Conservation (phyloP, 37 sponge, comb jelly and placozoan species). For the Halisarca cf. caerulea region DNA sequence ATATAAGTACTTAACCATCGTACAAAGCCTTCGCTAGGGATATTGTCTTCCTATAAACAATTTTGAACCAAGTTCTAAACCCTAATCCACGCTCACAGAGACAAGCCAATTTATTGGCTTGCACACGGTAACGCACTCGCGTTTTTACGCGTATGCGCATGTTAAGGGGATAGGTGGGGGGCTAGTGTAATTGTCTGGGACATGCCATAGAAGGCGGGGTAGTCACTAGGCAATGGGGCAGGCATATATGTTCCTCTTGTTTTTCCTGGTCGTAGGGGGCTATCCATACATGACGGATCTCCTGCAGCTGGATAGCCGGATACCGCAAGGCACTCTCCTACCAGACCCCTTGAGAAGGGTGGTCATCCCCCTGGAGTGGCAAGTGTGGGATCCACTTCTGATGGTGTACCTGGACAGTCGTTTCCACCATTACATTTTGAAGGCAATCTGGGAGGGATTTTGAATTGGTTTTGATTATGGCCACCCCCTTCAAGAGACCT, state of each 20-base stretch:
- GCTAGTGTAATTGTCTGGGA: no score
- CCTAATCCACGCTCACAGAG: no score
- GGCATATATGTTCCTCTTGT: not conserved
- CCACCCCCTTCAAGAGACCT: not conserved
- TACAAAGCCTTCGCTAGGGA: no score
- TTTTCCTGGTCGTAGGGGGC: not conserved
- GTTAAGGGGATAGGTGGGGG: no score
- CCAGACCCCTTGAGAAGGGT: not conserved
- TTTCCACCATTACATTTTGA: not conserved
- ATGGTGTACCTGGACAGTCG: slow-evolving; percentile 1
- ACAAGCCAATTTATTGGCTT: no score
- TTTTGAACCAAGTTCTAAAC: no score
- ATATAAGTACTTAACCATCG: no score
- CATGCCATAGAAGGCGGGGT: not conserved
- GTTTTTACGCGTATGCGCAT: no score
- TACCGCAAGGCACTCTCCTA: not conserved
- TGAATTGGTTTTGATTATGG: slow-evolving; percentile 12
- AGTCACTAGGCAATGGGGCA: not conserved
- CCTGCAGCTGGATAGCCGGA: not conserved
- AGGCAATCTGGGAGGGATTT: slow-evolving; percentile 13
- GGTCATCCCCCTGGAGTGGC: not conserved
- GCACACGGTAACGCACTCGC: no score
- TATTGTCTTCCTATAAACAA: no score
- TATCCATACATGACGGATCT: slow-evolving; percentile 24
- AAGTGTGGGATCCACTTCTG: slow-evolving; percentile 10